Evolutionary conservation across 2,113 vertebrate species (phyloP).

Genomic region (Barbus barbus): DNA sequence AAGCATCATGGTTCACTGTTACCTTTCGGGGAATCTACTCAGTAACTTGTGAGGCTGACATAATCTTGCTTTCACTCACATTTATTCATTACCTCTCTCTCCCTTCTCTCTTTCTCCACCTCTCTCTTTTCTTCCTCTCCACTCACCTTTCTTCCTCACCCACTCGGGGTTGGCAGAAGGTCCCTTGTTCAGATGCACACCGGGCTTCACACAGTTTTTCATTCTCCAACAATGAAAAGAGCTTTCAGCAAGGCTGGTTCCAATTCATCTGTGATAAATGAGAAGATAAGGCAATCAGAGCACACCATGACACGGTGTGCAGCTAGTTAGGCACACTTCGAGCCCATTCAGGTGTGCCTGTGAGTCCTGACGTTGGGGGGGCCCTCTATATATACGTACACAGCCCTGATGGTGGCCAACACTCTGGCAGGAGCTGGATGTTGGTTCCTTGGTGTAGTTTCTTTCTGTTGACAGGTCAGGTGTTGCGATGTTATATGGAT

Average conservation of each 20-base stretch:
- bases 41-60: slow-evolving; percentile 56
- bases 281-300: slow-evolving; percentile 99
- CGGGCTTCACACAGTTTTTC: slow-evolving; percentile 76
- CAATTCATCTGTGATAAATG: slow-evolving; percentile 99
- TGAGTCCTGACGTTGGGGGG: slow-evolving; percentile 79
- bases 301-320: slow-evolving; percentile 80
- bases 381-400: slow-evolving; percentile 77
- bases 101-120: slow-evolving; percentile 18
- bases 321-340: slow-evolving; percentile 88
- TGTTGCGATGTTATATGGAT: not conserved
- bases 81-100: slow-evolving; percentile 41
- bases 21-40: slow-evolving; percentile 45
- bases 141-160: slow-evolving; percentile 39
- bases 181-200: slow-evolving; percentile 60
- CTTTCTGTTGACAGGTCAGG: slow-evolving; percentile 18
- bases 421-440: slow-evolving; percentile 72
- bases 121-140: slow-evolving; percentile 39
- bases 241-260: slow-evolving; percentile 98
- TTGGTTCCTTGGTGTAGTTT: slow-evolving; percentile 27
- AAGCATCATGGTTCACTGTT: slow-evolving; percentile 54
- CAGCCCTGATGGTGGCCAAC: slow-evolving; percentile 80
- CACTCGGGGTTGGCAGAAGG: slow-evolving; percentile 62
- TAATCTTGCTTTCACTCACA: slow-evolving; percentile 56
- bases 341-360: slow-evolving; percentile 87
- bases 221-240: slow-evolving; percentile 83